Conservation (phyloP, 2,113 vertebrate species). For the Empidonax alnorum region DNA sequence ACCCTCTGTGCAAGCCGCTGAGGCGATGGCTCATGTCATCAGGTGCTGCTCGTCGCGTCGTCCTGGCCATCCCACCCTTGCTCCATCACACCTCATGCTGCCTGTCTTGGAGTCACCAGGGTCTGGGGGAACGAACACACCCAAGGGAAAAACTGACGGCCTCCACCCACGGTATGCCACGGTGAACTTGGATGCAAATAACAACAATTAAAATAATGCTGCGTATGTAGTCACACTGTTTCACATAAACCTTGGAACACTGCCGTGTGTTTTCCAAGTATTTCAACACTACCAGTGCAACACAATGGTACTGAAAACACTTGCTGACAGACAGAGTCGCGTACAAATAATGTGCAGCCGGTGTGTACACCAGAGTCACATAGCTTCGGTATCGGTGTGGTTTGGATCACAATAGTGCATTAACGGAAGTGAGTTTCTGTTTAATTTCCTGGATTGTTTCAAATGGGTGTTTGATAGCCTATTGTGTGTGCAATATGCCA, state of each 20-base stretch:
- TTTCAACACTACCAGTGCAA: not conserved
- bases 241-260: not conserved
- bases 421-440: not conserved
- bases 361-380: not conserved
- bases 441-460: not conserved
- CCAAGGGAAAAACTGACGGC: too few relatives aligned
- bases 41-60: not conserved
- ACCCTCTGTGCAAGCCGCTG: too few relatives aligned
- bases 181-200: not conserved
- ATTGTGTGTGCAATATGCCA: conserved; percentile 14
- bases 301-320: not conserved
- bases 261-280: not conserved
- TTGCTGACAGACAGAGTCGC: accelerated
- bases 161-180: not conserved
- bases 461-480: not conserved
- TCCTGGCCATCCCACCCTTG: not conserved
- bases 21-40: not conserved
- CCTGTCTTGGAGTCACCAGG: accelerated
- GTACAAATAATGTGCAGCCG: not conserved
- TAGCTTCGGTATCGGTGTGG: accelerated
- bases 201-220: too few relatives aligned
- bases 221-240: accelerated
- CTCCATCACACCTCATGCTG: accelerated
- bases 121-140: not conserved
- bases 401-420: not conserved